Evolutionary conservation across 2,888 invertebrate genomes (phyloP), one percentile per base, ranked within the genome.

Genomic region (Kuschelorhynchus macadamiae): DNA sequence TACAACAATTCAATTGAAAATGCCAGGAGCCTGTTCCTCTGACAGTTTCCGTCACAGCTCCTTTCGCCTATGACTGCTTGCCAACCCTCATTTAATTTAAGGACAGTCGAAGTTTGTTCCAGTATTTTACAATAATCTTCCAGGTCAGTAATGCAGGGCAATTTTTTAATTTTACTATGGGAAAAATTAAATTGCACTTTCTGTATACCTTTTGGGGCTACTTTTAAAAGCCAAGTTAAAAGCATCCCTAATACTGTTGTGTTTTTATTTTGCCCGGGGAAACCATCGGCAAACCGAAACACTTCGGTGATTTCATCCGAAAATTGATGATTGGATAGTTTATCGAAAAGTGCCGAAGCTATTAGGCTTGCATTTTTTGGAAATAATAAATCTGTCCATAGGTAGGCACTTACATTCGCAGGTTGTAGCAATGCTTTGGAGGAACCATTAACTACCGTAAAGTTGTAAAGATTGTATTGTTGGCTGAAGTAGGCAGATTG

Each of bases 381-480:
- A 14, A 21, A 3, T 16, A 25, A 12, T 25, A 33, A 12, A 30
- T 70, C 66, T 20, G 56, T 60, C 70, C 66, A 66, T 2, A 30
- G 50, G 16, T 21, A 59, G 9, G 44, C 17, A 75, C 1, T 76
- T 76, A 57, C 75, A 79, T 11, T 75, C 11, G 32, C 52, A 32
- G 30, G 50, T 4, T 59, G 72, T 18, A 78, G 57, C 36, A 67
- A 53, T 17, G 55, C 14, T 63, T 76, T 74, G 18, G 80, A 80
- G 42, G 52, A 42, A 18, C 80, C 79, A 53, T 73, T 60, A 49
- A 79, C 78, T 9, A 80, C 67, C 4, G 79, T 78, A 20, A 79
- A 78, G 66, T 81, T 81, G 59, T 79, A 80, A 7, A 71, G 50
- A 63, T 80, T 79, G 9, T 81, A 50, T 64, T 81, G 81, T 7